phyloP scores from a whole-genome alignment of 37 sponge, comb jelly and placozoan genomes.

The Theonella swinhoei region DNA sequence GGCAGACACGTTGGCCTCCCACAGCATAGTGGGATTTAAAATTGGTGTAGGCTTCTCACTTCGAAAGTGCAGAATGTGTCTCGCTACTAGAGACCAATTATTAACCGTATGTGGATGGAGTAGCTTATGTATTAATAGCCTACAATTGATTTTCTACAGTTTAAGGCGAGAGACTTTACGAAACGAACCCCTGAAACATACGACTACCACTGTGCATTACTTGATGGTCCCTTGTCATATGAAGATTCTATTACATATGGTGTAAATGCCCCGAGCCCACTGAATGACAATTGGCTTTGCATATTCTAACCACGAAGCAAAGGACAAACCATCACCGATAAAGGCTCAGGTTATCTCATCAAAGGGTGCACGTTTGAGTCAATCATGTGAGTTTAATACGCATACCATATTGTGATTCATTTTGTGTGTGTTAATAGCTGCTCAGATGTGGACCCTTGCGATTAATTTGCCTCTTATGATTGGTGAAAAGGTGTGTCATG shows the following conservation, averaged over 20 bases:
- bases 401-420: not conserved
- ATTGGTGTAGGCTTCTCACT: conserved; percentile 45
- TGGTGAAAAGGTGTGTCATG: conserved; percentile 16
- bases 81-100: conserved; percentile 18
- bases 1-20: conserved; percentile 47
- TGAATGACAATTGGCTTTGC: conserved; percentile 40
- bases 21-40: conserved; percentile 49
- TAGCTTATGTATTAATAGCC: not conserved
- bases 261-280: conserved; percentile 14
- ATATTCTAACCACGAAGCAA: conserved; percentile 16
- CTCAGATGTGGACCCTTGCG: conserved; percentile 29
- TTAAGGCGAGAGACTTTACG: not conserved
- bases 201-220: conserved; percentile 38
- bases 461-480: conserved; percentile 12
- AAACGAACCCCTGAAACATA: not conserved
- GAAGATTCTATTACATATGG: conserved; percentile 50
- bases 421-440: not conserved
- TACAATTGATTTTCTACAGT: conserved; percentile 4
- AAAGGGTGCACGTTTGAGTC: not conserved
- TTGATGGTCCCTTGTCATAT: not conserved
- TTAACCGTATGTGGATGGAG: not conserved
- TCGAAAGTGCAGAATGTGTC: conserved; percentile 30
- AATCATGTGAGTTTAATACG: not conserved
- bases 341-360: not conserved
- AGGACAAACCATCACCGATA: conserved; percentile 28